Evolutionary conservation across 2,113 vertebrate genomes (phyloP).

Genomic region (Emydura subglobosa): DNA sequence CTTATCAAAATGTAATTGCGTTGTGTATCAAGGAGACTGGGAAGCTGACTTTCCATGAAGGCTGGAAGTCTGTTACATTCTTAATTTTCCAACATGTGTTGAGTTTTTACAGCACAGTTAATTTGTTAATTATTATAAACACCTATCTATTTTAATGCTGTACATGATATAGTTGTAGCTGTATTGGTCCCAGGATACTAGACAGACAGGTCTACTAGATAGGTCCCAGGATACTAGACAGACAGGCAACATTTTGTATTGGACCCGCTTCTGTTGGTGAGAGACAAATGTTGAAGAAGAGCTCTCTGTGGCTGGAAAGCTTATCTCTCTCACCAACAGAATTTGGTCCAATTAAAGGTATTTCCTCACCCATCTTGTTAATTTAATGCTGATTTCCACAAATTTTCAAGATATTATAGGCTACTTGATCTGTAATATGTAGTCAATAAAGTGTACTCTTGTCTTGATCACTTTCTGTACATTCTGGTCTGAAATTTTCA

Average conservation of each 20-base stretch:
- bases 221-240: neutral
- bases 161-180: neutral
- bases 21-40: neutral
- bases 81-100: neutral
- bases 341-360: neutral
- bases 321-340: neutral
- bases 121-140: neutral
- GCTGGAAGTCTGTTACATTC: neutral
- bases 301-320: neutral
- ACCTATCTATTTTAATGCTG: neutral
- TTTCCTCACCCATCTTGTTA: neutral
- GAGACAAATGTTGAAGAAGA: neutral
- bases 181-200: neutral
- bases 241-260: neutral
- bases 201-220: neutral
- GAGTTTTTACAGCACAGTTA: neutral
- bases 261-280: neutral
- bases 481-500: neutral
- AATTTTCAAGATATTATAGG: neutral
- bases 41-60: neutral
- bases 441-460: accelerated
- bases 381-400: neutral
- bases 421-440: neutral
- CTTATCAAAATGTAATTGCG: neutral
- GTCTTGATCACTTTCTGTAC: neutral